Evolutionary conservation across 2,888 invertebrate species (phyloP), one percentile per base, ranked within the genome.

Genomic region (Caenorhabditis sp.): DNA sequence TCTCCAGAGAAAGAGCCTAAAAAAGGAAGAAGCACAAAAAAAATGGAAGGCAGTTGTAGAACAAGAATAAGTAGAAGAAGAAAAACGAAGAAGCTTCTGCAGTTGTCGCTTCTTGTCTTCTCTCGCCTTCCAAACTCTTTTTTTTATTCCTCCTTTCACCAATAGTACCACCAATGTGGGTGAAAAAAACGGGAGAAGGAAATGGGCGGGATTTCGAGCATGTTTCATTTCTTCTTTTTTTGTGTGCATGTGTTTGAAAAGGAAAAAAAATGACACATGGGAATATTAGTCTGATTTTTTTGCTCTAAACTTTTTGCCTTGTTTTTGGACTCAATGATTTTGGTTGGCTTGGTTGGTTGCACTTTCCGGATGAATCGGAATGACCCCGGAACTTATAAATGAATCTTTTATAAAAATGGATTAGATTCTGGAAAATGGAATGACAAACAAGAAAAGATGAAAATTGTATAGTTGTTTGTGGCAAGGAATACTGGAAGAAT

Each of bases 101-200:
- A 62, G 54, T 37, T 64, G 50, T 58, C 37, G 24, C 66, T 66
- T 49, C 66, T 60, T 62, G 58, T 31, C 64, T 58, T 53, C 55
- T 55, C 49, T 69, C 59, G 69, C 69, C 69, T 66, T 65, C 65
- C 69, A 65, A 62, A 70, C 65, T 62, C 62, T 61, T 58, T 66
- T 70, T 70, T 66, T 70, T 62, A 65, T 65, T 70, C 66, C 65
- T 62, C 64, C 53, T 23, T 24, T 50, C 51, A 65, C 69, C 63
- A 69, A 63, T 69, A 58, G 61, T 26, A 65, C 69, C 64, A 69
- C 57, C 63, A 70, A 70, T 70, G 62, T 65, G 69, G 65, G 69
- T 51, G 69, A 66, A 43, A 17, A 10, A 43, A 43, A 43, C 12
- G 43, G 14, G 17, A 14, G 17, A 17, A 10, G 17, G 17, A 43